These are phyloP conservation scores for Globodera rostochiensis DNA, from an alignment of 1,140 invertebrate genomes.

Conservation along the genomic window DNA sequence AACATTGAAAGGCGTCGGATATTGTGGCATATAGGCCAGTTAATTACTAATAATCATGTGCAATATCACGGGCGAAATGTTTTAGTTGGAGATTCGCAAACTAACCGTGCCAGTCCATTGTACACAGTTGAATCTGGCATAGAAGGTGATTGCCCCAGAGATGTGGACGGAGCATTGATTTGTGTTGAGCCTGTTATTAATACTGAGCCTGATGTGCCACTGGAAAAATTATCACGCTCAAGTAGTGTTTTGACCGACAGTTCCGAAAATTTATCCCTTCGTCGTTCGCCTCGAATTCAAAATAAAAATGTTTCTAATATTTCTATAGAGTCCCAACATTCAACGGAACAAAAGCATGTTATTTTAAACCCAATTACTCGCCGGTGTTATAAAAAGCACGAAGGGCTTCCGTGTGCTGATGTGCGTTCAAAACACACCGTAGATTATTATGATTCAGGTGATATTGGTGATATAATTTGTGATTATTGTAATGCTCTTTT, in stretches of 20 bases:
- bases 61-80: background rate
- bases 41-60: background rate
- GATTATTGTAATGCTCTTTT: background rate
- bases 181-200: background rate
- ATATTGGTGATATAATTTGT: background rate
- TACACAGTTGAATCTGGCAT: background rate
- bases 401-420: background rate
- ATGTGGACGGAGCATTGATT: background rate
- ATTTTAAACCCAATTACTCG: too few relatives aligned
- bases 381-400: background rate
- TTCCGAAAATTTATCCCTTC: too few relatives aligned
- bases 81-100: background rate
- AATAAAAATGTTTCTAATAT: too few relatives aligned
- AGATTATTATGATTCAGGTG: slow-evolving; percentile 2
- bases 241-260: background rate
- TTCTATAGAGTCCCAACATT: background rate
- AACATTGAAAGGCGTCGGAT: background rate
- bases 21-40: background rate
- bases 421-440: background rate
- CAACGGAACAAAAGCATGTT: too few relatives aligned
- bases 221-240: background rate
- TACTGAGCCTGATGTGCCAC: background rate
- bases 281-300: too few relatives aligned
- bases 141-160: too few relatives aligned
- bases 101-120: background rate